These are phyloP conservation scores for Druceiella hillmani DNA, from an alignment of 2,888 invertebrate species.

Conservation along the genomic window DNA sequence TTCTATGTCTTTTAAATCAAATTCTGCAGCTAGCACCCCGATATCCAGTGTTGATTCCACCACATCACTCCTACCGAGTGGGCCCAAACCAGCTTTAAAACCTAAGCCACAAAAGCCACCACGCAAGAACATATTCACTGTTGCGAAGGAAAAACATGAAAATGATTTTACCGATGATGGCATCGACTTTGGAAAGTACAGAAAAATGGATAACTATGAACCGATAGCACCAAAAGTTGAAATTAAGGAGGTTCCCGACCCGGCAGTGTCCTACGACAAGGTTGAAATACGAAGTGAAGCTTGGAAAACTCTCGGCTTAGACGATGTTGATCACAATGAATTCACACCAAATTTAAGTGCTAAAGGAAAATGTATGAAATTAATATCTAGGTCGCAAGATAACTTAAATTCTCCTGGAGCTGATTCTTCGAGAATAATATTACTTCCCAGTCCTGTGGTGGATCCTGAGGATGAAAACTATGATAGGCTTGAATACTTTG, in stretches of 20 bases:
- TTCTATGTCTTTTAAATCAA: constrained; percentile 43
- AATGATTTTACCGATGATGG: constrained; percentile 42
- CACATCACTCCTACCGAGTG: constrained; percentile 41
- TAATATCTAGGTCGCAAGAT: constrained; percentile 49
- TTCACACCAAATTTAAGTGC: constrained; percentile 45
- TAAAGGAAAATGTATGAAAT: constrained; percentile 44
- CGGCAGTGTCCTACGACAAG: constrained; percentile 61
- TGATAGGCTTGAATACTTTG: constrained; percentile 76
- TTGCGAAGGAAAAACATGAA: constrained; percentile 33
- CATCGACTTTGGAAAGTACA: constrained; percentile 48
- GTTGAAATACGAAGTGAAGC: constrained; percentile 74
- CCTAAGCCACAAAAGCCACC: constrained; percentile 60
- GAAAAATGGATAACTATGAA: constrained; percentile 49
- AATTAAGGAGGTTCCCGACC: constrained; percentile 44
- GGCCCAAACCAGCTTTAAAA: constrained; percentile 54
- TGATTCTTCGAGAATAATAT: constrained; percentile 51
- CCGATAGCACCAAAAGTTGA: constrained; percentile 42
- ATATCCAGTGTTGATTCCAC: constrained; percentile 40
- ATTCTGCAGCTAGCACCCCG: constrained; percentile 27
- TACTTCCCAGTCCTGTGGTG: constrained; percentile 44
- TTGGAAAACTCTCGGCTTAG: constrained; percentile 75
- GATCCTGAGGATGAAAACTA: constrained; percentile 60
- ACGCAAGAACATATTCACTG: constrained; percentile 46
- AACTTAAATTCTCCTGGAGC: constrained; percentile 44
- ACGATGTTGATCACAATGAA: constrained; percentile 69